Conservation (phyloP, 2,113 vertebrate species). For the Lichenostomus cassidix region DNA sequence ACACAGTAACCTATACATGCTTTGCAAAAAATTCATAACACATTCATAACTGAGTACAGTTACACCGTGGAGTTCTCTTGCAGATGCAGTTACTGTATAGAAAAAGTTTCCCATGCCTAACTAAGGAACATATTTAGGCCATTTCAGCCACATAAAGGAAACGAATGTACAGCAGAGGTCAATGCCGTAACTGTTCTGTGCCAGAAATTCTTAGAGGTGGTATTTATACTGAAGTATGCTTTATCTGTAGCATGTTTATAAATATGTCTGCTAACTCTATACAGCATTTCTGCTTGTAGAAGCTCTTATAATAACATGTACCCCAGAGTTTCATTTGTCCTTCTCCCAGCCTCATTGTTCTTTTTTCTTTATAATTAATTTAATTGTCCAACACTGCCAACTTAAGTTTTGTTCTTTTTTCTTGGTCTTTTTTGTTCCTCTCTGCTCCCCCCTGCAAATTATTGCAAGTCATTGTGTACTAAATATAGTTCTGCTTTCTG, state of each 20-base stretch:
- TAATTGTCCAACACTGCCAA: conserved; percentile 41
- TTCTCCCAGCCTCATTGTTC: background rate
- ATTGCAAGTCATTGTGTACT: conserved; percentile 82
- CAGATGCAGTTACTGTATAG: background rate
- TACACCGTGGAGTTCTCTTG: background rate
- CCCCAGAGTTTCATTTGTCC: conserved; percentile 8
- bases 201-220: conserved; percentile 60
- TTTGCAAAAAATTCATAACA: conserved; percentile 29
- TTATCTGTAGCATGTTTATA: conserved; percentile 62
- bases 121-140: conserved; percentile 10
- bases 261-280: conserved; percentile 66
- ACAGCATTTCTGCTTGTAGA: conserved; percentile 14
- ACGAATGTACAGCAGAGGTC: conserved; percentile 24
- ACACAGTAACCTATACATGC: conserved; percentile 10
- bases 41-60: background rate
- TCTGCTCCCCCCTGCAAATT: conserved; percentile 45
- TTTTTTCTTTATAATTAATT: conserved; percentile 64
- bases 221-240: conserved; percentile 47
- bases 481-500: conserved; percentile 79
- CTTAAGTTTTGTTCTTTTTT: conserved; percentile 46
- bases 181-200: conserved; percentile 12
- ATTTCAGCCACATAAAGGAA: conserved; percentile 31
- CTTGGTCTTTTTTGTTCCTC: conserved; percentile 34
- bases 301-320: conserved; percentile 35
- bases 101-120: conserved; percentile 31